Percentiles rank a stretch among this genome's conserved stretches.
These are phyloP conservation scores for Corythaeola cristata DNA, from an alignment of 2,113 vertebrate genomes.

Conservation along the genomic window DNA sequence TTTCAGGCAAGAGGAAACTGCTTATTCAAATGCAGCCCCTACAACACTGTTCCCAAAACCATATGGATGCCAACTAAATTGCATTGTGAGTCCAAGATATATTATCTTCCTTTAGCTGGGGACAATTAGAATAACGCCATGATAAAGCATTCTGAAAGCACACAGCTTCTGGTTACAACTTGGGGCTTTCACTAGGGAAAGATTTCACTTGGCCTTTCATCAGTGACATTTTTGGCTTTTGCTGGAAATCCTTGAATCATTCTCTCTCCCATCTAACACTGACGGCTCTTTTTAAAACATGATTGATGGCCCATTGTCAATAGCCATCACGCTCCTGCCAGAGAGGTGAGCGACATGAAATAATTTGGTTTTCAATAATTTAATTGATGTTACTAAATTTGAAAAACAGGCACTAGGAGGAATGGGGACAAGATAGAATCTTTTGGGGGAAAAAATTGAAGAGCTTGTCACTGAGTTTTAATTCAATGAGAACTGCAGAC, in stretches of 20 bases:
- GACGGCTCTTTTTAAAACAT: background rate
- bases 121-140: background rate
- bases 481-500: background rate
- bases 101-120: background rate
- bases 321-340: background rate
- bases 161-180: background rate
- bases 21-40: background rate
- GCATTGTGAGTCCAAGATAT: background rate
- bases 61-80: constrained; percentile 16
- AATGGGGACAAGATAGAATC: background rate
- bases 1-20: background rate
- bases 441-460: background rate
- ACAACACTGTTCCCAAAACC: background rate
- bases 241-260: background rate
- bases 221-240: background rate
- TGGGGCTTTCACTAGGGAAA: background rate
- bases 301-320: constrained; percentile 23
- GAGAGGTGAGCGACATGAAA: background rate
- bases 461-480: background rate
- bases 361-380: background rate
- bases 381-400: constrained; percentile 4
- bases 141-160: background rate
- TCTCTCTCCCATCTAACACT: background rate
- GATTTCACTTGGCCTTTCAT: background rate
- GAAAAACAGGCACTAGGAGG: background rate